Conservation (phyloP, 2,797 vertebrate species). For the Yasuhikotakia modesta region DNA sequence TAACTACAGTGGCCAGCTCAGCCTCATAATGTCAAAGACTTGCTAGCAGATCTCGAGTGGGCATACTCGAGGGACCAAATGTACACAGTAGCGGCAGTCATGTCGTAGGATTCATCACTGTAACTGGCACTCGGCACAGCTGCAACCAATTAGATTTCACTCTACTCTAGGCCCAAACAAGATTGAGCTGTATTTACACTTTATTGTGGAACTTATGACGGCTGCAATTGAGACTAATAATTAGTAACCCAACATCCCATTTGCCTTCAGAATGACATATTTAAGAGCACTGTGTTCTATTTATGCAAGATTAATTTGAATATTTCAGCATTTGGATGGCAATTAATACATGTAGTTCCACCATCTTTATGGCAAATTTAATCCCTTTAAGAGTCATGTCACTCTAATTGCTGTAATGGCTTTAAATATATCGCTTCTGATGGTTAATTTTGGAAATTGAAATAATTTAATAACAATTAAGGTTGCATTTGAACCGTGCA, state of each 20-base stretch:
- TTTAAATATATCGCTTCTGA: constrained; percentile 54
- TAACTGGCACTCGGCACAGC: constrained; percentile 42
- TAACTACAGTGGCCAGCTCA: constrained; percentile 3
- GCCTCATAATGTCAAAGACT: constrained; percentile 29
- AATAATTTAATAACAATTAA: constrained; percentile 12
- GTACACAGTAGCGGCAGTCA: constrained; percentile 36
- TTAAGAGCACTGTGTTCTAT: constrained; percentile 72
- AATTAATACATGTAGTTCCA: constrained; percentile 68
- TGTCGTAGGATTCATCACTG: constrained; percentile 41
- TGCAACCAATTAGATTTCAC: constrained; percentile 49
- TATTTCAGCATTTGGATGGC: constrained; percentile 72
- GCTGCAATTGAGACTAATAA: constrained; percentile 76
- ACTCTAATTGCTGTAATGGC: constrained; percentile 59
- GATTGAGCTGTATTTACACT: constrained; percentile 48
- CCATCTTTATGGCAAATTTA: constrained; percentile 60
- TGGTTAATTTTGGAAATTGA: constrained; percentile 51
- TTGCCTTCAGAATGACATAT: constrained; percentile 66
- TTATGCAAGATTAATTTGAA: constrained; percentile 70
- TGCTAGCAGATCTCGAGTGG: constrained; percentile 18
- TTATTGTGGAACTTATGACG: constrained; percentile 58
- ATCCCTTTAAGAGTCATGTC: constrained; percentile 50
- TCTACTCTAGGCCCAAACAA: constrained; percentile 35
- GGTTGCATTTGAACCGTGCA: neutral
- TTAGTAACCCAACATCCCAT: constrained; percentile 75
- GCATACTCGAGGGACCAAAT: constrained; percentile 38